phyloP scores from a whole-genome alignment of 2,797 vertebrate species.

The Falco naumanni region DNA sequence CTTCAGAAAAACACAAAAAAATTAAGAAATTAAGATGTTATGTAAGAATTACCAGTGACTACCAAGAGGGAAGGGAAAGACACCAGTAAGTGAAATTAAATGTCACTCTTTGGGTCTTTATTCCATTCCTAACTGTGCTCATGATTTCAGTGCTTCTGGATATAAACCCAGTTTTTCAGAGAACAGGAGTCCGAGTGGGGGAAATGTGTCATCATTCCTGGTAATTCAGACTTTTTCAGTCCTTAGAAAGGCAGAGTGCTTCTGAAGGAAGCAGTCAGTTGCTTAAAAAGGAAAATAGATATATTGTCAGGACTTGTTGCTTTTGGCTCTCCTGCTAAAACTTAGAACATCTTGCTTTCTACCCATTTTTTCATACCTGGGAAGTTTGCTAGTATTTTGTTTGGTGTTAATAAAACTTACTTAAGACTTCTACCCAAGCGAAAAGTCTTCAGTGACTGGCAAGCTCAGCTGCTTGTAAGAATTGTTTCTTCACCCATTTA shows the following conservation, averaged over 20 bases:
- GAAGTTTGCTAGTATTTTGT: background rate
- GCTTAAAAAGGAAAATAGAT: background rate
- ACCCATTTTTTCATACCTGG: background rate
- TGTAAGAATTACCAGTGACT: background rate
- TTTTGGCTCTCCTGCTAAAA: background rate
- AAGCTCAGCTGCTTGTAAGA: slow-evolving; percentile 14
- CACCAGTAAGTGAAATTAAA: background rate
- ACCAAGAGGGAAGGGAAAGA: background rate
- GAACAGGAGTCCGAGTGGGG: background rate
- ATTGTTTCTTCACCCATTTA: slow-evolving; percentile 23
- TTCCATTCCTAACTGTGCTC: background rate
- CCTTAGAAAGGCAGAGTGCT: background rate
- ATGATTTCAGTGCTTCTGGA: background rate
- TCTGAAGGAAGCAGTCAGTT: background rate
- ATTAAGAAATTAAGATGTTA: background rate
- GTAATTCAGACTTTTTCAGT: background rate
- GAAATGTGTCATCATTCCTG: background rate
- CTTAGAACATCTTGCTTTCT: background rate
- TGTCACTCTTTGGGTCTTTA: background rate
- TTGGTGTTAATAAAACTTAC: background rate
- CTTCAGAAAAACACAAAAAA: background rate
- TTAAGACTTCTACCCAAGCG: background rate
- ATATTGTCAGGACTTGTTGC: background rate
- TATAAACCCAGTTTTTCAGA: background rate
- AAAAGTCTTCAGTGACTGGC: background rate